A percentile compares a stretch with the other conserved stretches of the same genome.
Conservation (phyloP, 30 jellyfish, hydroid and myxozoan species). For the Mastigias papua region DNA sequence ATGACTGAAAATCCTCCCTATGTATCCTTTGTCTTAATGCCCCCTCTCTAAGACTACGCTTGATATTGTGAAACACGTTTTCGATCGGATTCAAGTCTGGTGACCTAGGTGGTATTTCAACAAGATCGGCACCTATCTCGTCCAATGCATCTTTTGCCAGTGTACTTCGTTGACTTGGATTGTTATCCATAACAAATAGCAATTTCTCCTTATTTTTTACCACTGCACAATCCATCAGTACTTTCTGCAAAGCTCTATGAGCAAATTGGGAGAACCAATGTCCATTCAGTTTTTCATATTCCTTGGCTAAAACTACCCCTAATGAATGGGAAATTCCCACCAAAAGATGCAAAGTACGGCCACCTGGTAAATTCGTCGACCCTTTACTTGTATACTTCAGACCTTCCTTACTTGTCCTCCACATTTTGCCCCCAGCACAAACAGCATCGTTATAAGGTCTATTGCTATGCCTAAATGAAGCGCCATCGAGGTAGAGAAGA, state of each 20-base stretch:
- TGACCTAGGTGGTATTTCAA: slow-evolving; percentile 39
- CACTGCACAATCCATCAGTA: slow-evolving; percentile 13
- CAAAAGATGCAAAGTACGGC: background rate
- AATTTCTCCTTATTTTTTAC: slow-evolving; percentile 15
- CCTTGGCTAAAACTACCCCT: slow-evolving; percentile 8
- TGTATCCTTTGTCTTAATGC: slow-evolving; percentile 5
- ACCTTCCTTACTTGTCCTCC: slow-evolving; percentile 3
- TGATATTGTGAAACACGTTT: slow-evolving; percentile 18
- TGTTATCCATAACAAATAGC: slow-evolving; percentile 23
- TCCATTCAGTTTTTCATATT: slow-evolving; percentile 7
- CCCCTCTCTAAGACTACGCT: background rate
- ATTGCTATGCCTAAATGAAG: background rate
- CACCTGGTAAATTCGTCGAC: slow-evolving; percentile 8
- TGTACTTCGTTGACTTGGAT: slow-evolving; percentile 38
- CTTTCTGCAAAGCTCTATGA: slow-evolving; percentile 2
- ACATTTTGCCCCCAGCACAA: slow-evolving; percentile 1
- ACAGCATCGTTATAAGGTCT: slow-evolving; percentile 8
- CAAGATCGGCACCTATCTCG: slow-evolving; percentile 13
- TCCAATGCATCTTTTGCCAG: slow-evolving; percentile 15
- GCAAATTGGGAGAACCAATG: slow-evolving; percentile 1
- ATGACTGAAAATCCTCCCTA: slow-evolving; percentile 14
- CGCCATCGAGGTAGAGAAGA: slow-evolving; percentile 19
- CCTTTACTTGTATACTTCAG: slow-evolving; percentile 18
- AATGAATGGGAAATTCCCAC: background rate
- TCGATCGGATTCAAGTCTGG: slow-evolving; percentile 51